Percentiles rank a stretch among this genome's conserved stretches.
phyloP scores from a whole-genome alignment of 2,797 vertebrate species.

The Heliangelus exortis region DNA sequence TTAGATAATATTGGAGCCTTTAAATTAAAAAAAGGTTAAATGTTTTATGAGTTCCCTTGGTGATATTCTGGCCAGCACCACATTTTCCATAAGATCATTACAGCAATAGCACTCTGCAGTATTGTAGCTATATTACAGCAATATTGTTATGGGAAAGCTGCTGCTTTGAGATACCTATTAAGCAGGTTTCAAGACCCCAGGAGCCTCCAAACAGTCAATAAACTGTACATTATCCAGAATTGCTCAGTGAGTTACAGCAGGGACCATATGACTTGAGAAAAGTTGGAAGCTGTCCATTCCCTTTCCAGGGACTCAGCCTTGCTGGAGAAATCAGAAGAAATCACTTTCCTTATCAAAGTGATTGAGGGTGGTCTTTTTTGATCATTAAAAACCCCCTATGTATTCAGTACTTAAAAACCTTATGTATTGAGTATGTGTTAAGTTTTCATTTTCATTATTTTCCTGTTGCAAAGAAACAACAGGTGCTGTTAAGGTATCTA shows the following conservation, averaged over 20 bases:
- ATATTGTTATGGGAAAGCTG: conserved; percentile 58
- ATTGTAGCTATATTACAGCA: conserved; percentile 58
- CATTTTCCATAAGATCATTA: conserved; percentile 68
- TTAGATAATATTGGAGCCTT: conserved; percentile 50
- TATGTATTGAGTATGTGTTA: neutral
- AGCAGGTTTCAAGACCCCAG: conserved; percentile 32
- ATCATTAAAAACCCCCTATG: fast-evolving
- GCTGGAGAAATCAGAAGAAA: conserved; percentile 26
- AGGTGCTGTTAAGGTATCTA: neutral
- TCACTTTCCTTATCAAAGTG: neutral
- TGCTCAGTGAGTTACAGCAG: conserved; percentile 30
- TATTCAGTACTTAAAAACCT: no score
- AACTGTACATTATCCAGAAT: conserved; percentile 33
- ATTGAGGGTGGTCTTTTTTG: neutral
- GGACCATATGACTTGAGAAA: neutral
- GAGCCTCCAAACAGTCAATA: conserved; percentile 46
- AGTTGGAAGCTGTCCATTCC: neutral
- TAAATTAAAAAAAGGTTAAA: conserved; percentile 78
- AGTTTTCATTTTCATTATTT: neutral
- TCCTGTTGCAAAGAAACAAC: neutral
- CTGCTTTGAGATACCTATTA: conserved; percentile 58
- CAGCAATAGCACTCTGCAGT: conserved; percentile 59
- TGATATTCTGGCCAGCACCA: conserved; percentile 34
- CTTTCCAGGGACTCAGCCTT: neutral
- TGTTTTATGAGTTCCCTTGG: conserved; percentile 69